A percentile compares a stretch with the other conserved stretches of the same genome.
These are phyloP conservation scores for Nesidiocoris tenuis DNA, from an alignment of 2,888 invertebrate genomes.

Conservation along the genomic window DNA sequence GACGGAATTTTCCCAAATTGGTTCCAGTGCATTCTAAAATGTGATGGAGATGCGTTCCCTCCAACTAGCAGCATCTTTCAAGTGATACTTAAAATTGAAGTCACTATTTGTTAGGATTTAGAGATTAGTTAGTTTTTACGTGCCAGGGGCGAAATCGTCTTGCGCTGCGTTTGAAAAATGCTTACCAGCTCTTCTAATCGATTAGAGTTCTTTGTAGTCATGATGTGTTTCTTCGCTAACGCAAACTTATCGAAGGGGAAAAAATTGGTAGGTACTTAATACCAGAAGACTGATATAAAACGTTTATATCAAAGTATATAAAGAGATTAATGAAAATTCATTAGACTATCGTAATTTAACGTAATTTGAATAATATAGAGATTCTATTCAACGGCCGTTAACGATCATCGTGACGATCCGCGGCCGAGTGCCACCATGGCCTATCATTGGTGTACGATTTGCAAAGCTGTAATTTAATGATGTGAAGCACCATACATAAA, in stretches of 20 bases:
- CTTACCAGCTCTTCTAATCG: constrained; percentile 21
- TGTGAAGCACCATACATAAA: background rate
- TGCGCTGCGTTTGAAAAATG: background rate
- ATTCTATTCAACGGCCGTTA: background rate
- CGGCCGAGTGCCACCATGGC: background rate
- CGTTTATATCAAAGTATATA: constrained; percentile 20
- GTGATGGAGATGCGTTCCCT: constrained; percentile 7
- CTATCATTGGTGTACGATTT: background rate
- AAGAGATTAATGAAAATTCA: background rate
- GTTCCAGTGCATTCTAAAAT: constrained; percentile 12
- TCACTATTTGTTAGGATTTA: constrained; percentile 1
- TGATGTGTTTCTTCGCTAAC: background rate
- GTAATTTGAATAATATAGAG: background rate
- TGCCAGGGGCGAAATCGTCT: background rate
- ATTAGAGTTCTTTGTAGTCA: background rate
- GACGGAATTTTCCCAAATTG: background rate
- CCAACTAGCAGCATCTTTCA: constrained; percentile 4
- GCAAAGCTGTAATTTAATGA: background rate
- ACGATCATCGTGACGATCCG: background rate
- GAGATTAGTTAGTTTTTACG: background rate
- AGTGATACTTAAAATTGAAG: constrained; percentile 13
- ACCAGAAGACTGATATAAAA: constrained; percentile 32
- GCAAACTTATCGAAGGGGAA: background rate
- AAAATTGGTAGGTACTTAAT: constrained; percentile 27
- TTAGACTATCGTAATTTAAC: constrained; percentile 6